Conservation (phyloP, 2,113 vertebrate genomes). For the Leptodactylus fuscus region DNA sequence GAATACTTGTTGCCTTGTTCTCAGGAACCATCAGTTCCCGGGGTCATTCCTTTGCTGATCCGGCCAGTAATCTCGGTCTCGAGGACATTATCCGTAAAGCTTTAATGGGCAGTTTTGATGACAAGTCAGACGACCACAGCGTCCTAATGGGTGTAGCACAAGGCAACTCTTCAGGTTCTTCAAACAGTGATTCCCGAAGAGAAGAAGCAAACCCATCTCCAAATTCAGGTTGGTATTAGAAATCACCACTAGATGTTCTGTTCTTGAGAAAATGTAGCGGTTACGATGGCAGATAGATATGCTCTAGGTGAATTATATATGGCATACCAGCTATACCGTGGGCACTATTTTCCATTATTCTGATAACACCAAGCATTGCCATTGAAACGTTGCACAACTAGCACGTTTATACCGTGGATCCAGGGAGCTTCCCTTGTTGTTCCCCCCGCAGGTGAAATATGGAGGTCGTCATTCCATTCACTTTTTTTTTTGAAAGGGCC, state of each 20-base stretch:
- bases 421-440: constrained; percentile 41
- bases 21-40: constrained; percentile 89
- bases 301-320: too few species aligned
- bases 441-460: constrained; percentile 42
- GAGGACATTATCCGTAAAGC: constrained; percentile 99
- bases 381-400: neutral
- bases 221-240: constrained; percentile 78
- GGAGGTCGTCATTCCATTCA: constrained; percentile 47
- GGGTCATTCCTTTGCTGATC: constrained; percentile 93
- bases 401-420: neutral
- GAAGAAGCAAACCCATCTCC: constrained; percentile 92
- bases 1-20: too few species aligned
- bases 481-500: constrained; percentile 34
- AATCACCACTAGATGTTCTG: neutral
- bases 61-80: constrained; percentile 94
- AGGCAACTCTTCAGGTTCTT: constrained; percentile 67
- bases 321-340: too few species aligned
- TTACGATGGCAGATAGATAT: neutral
- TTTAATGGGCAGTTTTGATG: constrained; percentile 95
- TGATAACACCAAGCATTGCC: neutral
- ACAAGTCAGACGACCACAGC: constrained; percentile 90
- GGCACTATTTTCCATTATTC: neutral
- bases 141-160: constrained; percentile 76
- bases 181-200: constrained; percentile 75
- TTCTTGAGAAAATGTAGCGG: neutral